Base-by-base conservation (phyloP, 2,113 vertebrate genomes). In the Himantopus leucocephalus region DNA sequence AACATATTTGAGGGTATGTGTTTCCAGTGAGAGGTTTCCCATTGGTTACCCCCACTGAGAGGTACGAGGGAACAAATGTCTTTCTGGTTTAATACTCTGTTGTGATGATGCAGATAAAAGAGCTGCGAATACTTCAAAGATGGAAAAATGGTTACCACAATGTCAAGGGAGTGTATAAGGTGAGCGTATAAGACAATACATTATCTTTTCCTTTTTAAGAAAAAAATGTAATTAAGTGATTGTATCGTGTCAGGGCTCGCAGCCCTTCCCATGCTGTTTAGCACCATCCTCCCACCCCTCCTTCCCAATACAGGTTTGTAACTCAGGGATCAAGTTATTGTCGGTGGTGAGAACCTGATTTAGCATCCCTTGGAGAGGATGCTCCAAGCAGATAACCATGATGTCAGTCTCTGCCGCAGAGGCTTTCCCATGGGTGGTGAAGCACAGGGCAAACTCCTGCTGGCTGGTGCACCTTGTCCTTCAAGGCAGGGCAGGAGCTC, bases 181-280 rank as follows among this genome's bases (percentile, higher is more conserved):
- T 4, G 37, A 37, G 37, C 37, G 37, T 37, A 37, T 37, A 37
- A 37, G 37, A 37, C 13, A 52, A 50, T 3, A 18, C 6, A 4
- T 39, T 37, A 18, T 9, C 9, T 18, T 64, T 71, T 53, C 29
- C 14, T 30, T 77, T 64, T 21, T 9, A 45, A 79, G 23, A 15
- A 55, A n/a, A n/a, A 41, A 17, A 20, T 2, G 27, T 8, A 24
- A 17, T 20, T 11, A 35, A 76, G 47, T 6, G 17, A 39, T 47
- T 39, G n/a, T 1, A 0, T 17, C 29, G 2, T 2, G 29, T 13
- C 55, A 9, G n/a, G 39, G 63, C 39, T 70, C 5, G 0, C 80
- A 77, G n/a, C 39, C 70, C 35, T 23, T 52, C 68, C 55, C 34
- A 2, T 12, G 43, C 19, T 24, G 26, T 37, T 29, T 2, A 50